Percentiles rank a stretch among this genome's conserved stretches.
Evolutionary conservation across 2,888 invertebrate species (phyloP).

Genomic region (Polydrusus cervinus): DNA sequence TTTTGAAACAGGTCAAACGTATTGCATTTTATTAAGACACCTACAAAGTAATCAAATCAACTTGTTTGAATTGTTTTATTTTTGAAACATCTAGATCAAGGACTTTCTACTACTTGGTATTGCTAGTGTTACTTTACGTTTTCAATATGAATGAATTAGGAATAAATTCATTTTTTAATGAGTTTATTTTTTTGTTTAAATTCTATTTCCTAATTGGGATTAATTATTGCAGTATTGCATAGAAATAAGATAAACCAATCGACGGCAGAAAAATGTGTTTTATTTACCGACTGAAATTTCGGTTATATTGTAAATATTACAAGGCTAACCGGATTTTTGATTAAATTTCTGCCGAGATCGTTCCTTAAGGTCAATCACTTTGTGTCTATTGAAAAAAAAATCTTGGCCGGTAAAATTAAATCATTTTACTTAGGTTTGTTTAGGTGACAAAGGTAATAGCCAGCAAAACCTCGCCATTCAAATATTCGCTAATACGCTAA

Average conservation of each 20-base stretch:
- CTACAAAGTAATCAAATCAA: conserved; percentile 6
- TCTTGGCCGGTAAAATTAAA: background rate
- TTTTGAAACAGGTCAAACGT: too few species aligned
- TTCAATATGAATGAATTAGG: too few species aligned
- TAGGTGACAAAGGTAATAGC: background rate
- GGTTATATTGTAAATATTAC: conserved; percentile 17
- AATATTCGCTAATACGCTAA: too few species aligned
- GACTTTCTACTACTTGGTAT: background rate
- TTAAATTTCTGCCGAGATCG: background rate
- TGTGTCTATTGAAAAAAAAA: background rate
- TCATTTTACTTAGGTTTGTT: background rate
- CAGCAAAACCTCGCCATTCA: too few species aligned
- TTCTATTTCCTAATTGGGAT: too few species aligned
- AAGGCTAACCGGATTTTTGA: conserved; percentile 12
- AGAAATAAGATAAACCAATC: too few species aligned
- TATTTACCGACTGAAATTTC: background rate
- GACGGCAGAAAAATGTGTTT: too few species aligned
- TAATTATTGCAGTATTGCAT: too few species aligned
- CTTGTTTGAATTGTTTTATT: conserved; percentile 4
- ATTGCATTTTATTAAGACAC: conserved; percentile 1
- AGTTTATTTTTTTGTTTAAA: too few species aligned
- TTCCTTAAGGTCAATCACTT: conserved; percentile 22
- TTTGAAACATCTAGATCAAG: conserved; percentile 14
- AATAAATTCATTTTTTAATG: too few species aligned
- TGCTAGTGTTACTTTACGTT: background rate